These are phyloP conservation scores for Melanotaenia pygmaea DNA, from an alignment of 2,797 vertebrate species.

Conservation along the genomic window DNA sequence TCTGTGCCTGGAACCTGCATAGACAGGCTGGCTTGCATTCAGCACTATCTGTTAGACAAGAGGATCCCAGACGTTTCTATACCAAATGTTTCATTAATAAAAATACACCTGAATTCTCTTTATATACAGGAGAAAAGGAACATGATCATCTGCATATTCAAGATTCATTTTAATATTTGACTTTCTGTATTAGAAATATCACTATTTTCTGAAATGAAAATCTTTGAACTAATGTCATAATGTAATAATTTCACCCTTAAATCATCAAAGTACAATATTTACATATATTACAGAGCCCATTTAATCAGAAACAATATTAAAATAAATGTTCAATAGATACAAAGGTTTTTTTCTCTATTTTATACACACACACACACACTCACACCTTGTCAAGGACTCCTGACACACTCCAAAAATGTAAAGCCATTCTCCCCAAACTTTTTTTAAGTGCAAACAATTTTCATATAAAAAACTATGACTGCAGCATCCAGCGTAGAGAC, in stretches of 20 bases:
- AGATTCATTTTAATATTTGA: conserved; percentile 88
- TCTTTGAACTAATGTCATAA: conserved; percentile 83
- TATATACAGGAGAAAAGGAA: conserved; percentile 86
- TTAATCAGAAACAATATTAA: conserved; percentile 90
- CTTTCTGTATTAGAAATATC: conserved; percentile 92
- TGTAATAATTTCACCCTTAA: conserved; percentile 80
- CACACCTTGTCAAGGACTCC: conserved; percentile 79
- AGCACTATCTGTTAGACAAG: conserved; percentile 77
- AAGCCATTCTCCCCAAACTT: conserved; percentile 89
- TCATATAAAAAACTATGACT: conserved; percentile 84
- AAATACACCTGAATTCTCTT: conserved; percentile 86
- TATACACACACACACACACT: background rate
- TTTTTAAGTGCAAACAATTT: conserved; percentile 92
- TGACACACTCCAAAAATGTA: conserved; percentile 82
- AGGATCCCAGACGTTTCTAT: conserved; percentile 76
- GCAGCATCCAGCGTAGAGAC: conserved; percentile 92
- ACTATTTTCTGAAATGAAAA: conserved; percentile 87
- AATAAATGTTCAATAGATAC: conserved; percentile 92
- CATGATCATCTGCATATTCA: conserved; percentile 87
- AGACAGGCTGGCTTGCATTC: conserved; percentile 68
- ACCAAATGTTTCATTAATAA: conserved; percentile 81
- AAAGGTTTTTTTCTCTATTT: conserved; percentile 74
- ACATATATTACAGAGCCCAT: conserved; percentile 88
- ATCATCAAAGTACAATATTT: conserved; percentile 88
- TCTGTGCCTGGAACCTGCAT: conserved; percentile 66